phyloP scores from a whole-genome alignment of 2,888 invertebrate genomes.

The Isoperla grammatica region DNA sequence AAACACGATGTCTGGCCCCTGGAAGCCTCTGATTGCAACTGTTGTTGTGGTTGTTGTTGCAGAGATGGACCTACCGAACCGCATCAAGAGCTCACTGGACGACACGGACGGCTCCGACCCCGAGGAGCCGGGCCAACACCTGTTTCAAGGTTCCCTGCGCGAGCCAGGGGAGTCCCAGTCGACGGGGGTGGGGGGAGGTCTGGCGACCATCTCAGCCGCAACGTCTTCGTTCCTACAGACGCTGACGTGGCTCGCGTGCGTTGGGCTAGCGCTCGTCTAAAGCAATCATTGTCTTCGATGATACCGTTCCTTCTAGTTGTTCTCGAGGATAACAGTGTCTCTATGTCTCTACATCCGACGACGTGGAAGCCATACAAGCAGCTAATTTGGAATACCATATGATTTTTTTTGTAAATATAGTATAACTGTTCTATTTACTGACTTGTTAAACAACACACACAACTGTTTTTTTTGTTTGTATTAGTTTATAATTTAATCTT shows the following conservation, averaged over 20 bases:
- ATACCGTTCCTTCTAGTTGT: too few species aligned
- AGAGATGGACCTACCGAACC: constrained; percentile 35
- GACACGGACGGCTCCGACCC: constrained; percentile 28
- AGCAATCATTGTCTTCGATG: not conserved
- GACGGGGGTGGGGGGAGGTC: constrained; percentile 11
- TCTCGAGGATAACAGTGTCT: too few species aligned
- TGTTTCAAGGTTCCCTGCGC: constrained; percentile 35
- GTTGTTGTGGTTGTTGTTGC: constrained; percentile 12
- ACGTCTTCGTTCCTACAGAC: not conserved
- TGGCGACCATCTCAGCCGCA: constrained; percentile 15
- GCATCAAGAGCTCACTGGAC: constrained; percentile 29
- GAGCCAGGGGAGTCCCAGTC: constrained; percentile 27
- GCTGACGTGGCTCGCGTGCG: not conserved
- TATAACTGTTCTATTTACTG: too few species aligned
- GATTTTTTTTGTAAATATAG: too few species aligned
- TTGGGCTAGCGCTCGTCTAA: not conserved
- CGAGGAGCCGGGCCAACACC: constrained; percentile 28
- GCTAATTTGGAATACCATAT: too few species aligned
- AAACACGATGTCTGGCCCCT: too few species aligned
- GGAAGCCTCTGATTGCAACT: too few species aligned
- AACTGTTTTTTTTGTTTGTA: too few species aligned
- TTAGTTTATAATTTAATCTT: too few species aligned
- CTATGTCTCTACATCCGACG: too few species aligned
- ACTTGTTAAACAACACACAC: too few species aligned
- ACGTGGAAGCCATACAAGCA: too few species aligned